These are phyloP conservation scores for Cheilosia vernalis DNA, from an alignment of 2,888 invertebrate species.

Conservation along the genomic window DNA sequence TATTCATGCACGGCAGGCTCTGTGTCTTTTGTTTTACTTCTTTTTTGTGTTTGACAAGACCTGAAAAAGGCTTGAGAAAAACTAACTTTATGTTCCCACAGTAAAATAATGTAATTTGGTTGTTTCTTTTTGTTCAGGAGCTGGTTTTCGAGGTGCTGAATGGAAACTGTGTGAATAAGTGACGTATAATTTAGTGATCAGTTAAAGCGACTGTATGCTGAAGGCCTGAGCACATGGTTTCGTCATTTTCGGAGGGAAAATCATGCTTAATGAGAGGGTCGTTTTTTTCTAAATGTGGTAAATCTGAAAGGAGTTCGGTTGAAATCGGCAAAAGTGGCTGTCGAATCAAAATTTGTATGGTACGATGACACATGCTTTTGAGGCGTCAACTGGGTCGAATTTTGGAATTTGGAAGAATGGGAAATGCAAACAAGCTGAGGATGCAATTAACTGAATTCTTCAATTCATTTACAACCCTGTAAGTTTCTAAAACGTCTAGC, in stretches of 20 bases:
- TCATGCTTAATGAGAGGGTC: conserved; percentile 40
- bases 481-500: too few relatives aligned
- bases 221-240: conserved; percentile 46
- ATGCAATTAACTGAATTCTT: too few relatives aligned
- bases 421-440: too few relatives aligned
- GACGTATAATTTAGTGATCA: conserved; percentile 34
- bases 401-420: too few relatives aligned
- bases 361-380: too few relatives aligned
- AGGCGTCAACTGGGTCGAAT: too few relatives aligned
- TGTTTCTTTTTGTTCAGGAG: conserved; percentile 2
- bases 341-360: too few relatives aligned
- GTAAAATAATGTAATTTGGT: conserved; percentile 36
- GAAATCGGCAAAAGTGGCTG: neutral
- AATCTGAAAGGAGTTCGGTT: conserved; percentile 15
- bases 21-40: too few relatives aligned
- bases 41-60: conserved; percentile 39
- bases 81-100: conserved; percentile 63
- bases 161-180: conserved; percentile 48
- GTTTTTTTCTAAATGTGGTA: conserved; percentile 41
- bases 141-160: conserved; percentile 27
- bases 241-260: conserved; percentile 56
- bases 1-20: conserved; percentile 39
- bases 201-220: conserved; percentile 23
- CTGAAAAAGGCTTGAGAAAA: conserved; percentile 54
- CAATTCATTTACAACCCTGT: too few relatives aligned